phyloP scores from a whole-genome alignment of 1,140 invertebrate genomes.

The Sinonovacula constricta region DNA sequence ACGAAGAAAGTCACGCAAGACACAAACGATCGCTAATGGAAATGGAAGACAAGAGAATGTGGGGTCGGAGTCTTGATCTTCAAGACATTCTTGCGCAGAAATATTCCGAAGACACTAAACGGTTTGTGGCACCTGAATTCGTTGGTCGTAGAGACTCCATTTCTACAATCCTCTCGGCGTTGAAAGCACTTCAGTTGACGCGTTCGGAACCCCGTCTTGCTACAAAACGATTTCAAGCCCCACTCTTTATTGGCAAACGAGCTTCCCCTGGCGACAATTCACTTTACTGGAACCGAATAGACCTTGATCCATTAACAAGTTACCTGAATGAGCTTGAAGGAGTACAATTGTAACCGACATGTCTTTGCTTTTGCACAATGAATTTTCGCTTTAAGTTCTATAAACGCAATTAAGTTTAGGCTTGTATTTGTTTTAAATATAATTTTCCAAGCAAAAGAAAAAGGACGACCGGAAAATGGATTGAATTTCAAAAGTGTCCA shows the following conservation, averaged over 20 bases:
- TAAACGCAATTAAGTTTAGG: no score
- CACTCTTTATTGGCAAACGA: slow-evolving; percentile 52
- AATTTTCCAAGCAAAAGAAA: no score
- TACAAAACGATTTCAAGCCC: slow-evolving; percentile 42
- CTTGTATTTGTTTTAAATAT: no score
- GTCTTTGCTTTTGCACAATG: no score
- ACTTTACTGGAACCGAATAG: background rate
- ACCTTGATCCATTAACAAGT: background rate
- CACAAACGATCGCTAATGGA: slow-evolving; percentile 29
- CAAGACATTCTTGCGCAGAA: background rate
- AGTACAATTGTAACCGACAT: no score
- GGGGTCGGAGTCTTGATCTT: background rate
- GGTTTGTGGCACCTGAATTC: slow-evolving; percentile 38
- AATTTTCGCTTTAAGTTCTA: no score
- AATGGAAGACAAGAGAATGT: background rate
- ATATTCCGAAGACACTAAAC: background rate
- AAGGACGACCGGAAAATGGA: no score
- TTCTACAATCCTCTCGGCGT: slow-evolving; percentile 34
- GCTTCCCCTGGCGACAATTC: background rate
- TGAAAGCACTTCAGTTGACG: slow-evolving; percentile 30
- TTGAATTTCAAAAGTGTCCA: no score
- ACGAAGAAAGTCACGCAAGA: background rate
- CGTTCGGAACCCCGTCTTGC: slow-evolving; percentile 3
- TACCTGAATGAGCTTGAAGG: no score
- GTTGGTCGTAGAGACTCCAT: slow-evolving; percentile 41